Percentiles rank a stretch among this genome's conserved stretches.
These are phyloP conservation scores for Clarias laeviceps DNA, from an alignment of 2,797 vertebrate species.

Conservation along the genomic window DNA sequence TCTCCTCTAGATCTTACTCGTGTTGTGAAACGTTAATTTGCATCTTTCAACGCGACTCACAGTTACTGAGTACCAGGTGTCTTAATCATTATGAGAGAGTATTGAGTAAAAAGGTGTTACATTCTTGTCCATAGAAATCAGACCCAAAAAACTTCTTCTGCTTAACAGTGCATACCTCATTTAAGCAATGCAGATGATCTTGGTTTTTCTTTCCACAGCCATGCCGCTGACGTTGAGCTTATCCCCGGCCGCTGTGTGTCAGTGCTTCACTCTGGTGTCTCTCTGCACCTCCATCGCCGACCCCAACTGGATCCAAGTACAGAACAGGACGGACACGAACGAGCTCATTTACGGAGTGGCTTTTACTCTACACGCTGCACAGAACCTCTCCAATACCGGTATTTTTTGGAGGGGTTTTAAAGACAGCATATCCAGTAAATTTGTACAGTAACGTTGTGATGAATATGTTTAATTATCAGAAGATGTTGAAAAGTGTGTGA, in stretches of 20 bases:
- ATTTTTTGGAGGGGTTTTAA: background rate
- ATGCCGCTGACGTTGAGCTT: slow-evolving; percentile 61
- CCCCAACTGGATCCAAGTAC: slow-evolving; percentile 66
- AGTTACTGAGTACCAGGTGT: background rate
- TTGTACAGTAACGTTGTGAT: background rate
- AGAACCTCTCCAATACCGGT: slow-evolving; percentile 64
- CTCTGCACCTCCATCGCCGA: slow-evolving; percentile 69
- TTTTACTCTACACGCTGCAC: slow-evolving; percentile 55
- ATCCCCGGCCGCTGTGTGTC: slow-evolving; percentile 62
- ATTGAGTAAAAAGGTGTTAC: no score
- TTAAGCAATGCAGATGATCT: background rate
- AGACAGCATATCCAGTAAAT: background rate
- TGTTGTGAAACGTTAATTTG: background rate
- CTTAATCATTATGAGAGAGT: background rate
- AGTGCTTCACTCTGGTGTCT: slow-evolving; percentile 66
- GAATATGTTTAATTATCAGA: background rate
- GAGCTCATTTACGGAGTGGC: slow-evolving; percentile 66
- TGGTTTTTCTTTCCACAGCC: background rate
- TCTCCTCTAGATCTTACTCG: background rate
- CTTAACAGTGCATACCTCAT: no score
- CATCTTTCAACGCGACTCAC: background rate
- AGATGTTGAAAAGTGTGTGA: background rate
- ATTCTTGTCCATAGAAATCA: background rate
- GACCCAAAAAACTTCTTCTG: background rate
- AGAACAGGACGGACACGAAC: slow-evolving; percentile 44